A percentile compares a stretch with the other conserved stretches of the same genome.
Evolutionary conservation across 2,797 vertebrate genomes (phyloP).

Genomic region (Sciurus carolinensis): DNA sequence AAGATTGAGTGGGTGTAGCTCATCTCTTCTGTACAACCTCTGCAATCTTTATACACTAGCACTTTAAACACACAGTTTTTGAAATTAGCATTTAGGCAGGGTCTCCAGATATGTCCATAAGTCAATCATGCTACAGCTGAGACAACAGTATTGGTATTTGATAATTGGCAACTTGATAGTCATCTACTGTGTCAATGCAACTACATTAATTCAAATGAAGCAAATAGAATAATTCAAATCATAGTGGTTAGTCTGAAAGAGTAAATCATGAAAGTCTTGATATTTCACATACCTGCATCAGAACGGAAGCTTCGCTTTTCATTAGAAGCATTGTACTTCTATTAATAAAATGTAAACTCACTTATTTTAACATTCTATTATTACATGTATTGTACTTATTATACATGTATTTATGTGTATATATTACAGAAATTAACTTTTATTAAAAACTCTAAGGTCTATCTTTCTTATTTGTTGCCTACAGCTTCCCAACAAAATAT

Average conservation of each 20-base stretch:
- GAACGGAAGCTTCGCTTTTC: background rate
- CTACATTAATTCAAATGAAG: background rate
- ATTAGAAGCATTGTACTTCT: background rate
- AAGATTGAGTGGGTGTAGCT: background rate
- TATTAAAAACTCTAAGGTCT: conserved; percentile 14
- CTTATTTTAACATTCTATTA: background rate
- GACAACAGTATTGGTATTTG: background rate
- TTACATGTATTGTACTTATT: background rate
- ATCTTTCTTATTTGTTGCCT: background rate
- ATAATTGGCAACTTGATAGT: background rate
- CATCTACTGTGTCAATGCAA: background rate
- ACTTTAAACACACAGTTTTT: background rate
- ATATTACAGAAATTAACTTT: background rate
- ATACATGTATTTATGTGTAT: background rate
- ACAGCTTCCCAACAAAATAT: background rate
- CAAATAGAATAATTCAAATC: background rate
- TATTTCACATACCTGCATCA: background rate
- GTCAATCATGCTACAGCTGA: background rate
- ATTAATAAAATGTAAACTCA: background rate
- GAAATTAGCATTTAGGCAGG: background rate
- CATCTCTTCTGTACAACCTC: background rate
- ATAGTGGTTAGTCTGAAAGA: background rate
- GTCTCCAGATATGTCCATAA: background rate
- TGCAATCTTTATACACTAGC: background rate
- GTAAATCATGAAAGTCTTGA: background rate